Conservation (phyloP, 2,888 invertebrate genomes). For the Amblyteles armatorius region DNA sequence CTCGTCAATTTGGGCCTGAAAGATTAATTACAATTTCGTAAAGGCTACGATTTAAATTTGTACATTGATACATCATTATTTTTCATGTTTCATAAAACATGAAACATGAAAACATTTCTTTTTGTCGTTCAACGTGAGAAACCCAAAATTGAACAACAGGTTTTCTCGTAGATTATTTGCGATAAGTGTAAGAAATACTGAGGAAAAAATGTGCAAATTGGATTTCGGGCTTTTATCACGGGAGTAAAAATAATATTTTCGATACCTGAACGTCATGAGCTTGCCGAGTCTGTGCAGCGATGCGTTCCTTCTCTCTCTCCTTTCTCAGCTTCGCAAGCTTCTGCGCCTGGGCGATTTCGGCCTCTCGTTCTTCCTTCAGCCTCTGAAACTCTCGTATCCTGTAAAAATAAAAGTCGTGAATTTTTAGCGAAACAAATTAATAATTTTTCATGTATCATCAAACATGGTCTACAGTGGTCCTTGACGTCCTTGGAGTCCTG, state of each 20-base stretch:
- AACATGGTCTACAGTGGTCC: too few relatives aligned
- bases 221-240: background rate
- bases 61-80: background rate
- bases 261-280: conserved; percentile 75
- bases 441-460: too few relatives aligned
- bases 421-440: background rate
- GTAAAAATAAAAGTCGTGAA: background rate
- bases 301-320: conserved; percentile 86
- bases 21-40: background rate
- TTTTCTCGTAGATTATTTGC: background rate
- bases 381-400: conserved; percentile 88
- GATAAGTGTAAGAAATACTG: background rate
- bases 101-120: background rate
- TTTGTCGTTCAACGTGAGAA: background rate
- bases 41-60: too few relatives aligned
- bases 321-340: conserved; percentile 86
- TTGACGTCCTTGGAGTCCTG: too few relatives aligned
- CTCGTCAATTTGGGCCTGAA: conserved; percentile 86
- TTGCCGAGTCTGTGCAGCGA: conserved; percentile 76
- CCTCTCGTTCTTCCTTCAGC: conserved; percentile 88
- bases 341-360: conserved; percentile 86
- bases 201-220: background rate
- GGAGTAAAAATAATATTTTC: background rate
- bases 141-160: background rate
- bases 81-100: background rate